Conservation (phyloP, 92 coral and sea anemone species). For the Montipora capitata region DNA sequence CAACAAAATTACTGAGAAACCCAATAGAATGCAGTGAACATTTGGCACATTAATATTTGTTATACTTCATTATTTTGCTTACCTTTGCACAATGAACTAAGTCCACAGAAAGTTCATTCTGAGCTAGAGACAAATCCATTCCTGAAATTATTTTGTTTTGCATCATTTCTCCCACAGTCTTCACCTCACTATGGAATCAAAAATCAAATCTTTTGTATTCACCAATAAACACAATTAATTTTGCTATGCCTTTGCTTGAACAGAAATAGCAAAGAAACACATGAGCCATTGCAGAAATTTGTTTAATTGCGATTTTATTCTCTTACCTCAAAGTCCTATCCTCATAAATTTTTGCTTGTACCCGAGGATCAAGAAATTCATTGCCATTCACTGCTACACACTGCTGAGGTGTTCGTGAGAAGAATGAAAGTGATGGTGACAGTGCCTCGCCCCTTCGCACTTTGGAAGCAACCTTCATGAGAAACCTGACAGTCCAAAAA, state of each 20-base stretch:
- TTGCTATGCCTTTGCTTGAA: too few species aligned
- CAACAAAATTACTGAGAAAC: too few species aligned
- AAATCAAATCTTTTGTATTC: too few species aligned
- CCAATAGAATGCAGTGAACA: not conserved
- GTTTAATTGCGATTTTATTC: not conserved
- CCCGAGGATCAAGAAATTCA: slow-evolving; percentile 78
- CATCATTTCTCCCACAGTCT: slow-evolving; percentile 68
- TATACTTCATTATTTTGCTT: not conserved
- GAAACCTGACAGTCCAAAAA: slow-evolving; percentile 68
- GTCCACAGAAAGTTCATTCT: slow-evolving; percentile 89
- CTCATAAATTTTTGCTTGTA: slow-evolving; percentile 71
- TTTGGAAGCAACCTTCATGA: slow-evolving; percentile 84
- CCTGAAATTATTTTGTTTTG: slow-evolving; percentile 81
- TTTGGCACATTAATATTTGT: too few species aligned
- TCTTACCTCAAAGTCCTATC: slow-evolving; percentile 77
- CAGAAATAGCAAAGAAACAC: too few species aligned
- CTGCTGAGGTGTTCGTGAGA: slow-evolving; percentile 15
- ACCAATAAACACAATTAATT: too few species aligned
- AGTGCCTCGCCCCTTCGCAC: slow-evolving; percentile 64
- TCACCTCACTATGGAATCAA: slow-evolving; percentile 66
- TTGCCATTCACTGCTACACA: slow-evolving; percentile 48
- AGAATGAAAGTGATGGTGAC: slow-evolving; percentile 82
- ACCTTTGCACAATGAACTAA: slow-evolving; percentile 91
- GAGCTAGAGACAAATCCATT: slow-evolving; percentile 83
- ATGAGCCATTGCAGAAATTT: not conserved